These are phyloP conservation scores for Chaetura pelagica DNA, from an alignment of 2,113 vertebrate genomes.

Conservation along the genomic window DNA sequence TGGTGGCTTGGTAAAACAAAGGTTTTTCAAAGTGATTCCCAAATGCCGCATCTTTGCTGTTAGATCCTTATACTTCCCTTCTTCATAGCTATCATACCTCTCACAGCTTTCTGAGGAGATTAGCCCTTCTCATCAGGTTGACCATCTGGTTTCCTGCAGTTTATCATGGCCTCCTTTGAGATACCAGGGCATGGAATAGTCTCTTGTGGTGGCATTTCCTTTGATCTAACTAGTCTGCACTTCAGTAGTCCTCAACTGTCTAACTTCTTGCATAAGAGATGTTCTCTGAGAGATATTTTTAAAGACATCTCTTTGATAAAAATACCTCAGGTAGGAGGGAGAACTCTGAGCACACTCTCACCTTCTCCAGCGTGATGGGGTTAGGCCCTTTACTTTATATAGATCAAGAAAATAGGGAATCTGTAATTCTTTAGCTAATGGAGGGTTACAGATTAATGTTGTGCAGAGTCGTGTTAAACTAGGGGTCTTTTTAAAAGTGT, in stretches of 20 bases:
- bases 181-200: neutral
- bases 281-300: conserved; percentile 46
- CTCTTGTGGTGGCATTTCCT: neutral
- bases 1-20: neutral
- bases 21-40: neutral
- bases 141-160: neutral
- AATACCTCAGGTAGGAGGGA: conserved; percentile 54
- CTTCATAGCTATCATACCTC: neutral
- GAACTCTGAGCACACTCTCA: neutral
- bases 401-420: neutral
- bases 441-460: neutral
- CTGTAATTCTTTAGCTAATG: neutral
- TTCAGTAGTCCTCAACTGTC: neutral
- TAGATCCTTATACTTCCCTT: neutral
- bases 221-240: neutral
- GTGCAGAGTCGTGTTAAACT: neutral
- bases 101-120: neutral
- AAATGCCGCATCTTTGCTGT: neutral
- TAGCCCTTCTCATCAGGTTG: neutral
- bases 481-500: neutral
- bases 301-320: conserved; percentile 36
- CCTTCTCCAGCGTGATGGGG: conserved; percentile 2
- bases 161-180: neutral
- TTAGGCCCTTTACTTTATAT: conserved; percentile 40
- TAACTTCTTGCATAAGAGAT: conserved; percentile 41